Conservation (phyloP, 2,888 invertebrate species). For the Tinea semifulvella region DNA sequence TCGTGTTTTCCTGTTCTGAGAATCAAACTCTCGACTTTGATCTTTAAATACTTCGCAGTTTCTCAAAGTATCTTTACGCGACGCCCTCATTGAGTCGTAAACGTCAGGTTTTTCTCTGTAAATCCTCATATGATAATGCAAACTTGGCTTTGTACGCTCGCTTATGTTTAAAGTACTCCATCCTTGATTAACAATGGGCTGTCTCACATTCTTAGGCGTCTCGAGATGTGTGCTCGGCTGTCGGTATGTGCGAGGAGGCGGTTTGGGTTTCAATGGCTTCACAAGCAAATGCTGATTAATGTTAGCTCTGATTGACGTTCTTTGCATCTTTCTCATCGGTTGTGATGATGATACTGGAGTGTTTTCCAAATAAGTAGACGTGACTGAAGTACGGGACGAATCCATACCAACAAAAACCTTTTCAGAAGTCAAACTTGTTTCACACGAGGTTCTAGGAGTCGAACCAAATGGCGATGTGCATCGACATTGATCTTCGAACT, state of each 20-base stretch:
- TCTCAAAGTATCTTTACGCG: conserved; percentile 38
- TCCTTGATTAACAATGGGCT: conserved; percentile 40
- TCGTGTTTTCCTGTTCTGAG: conserved; percentile 40
- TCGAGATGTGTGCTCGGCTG: conserved; percentile 57
- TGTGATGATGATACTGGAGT: conserved; percentile 54
- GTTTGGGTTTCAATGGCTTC: conserved; percentile 49
- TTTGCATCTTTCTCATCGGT: conserved; percentile 38
- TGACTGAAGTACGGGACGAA: conserved; percentile 59
- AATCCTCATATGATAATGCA: conserved; percentile 63
- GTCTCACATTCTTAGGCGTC: conserved; percentile 56
- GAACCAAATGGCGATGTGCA: conserved; percentile 79
- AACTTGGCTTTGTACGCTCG: conserved; percentile 53
- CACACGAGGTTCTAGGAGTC: conserved; percentile 73
- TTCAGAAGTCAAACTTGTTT: conserved; percentile 65
- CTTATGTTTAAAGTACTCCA: conserved; percentile 62
- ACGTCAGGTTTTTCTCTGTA: conserved; percentile 43
- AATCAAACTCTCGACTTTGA: conserved; percentile 30
- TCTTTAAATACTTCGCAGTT: conserved; percentile 43
- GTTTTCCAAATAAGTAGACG: conserved; percentile 52
- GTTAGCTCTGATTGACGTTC: conserved; percentile 55
- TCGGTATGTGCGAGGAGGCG: conserved; percentile 54
- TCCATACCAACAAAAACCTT: conserved; percentile 63
- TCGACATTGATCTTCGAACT: conserved; percentile 75
- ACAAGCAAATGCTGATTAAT: conserved; percentile 52
- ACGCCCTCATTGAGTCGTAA: conserved; percentile 32